phyloP scores from a whole-genome alignment of 37 sponge, comb jelly and placozoan species.

The Amphimedon queenslandica region DNA sequence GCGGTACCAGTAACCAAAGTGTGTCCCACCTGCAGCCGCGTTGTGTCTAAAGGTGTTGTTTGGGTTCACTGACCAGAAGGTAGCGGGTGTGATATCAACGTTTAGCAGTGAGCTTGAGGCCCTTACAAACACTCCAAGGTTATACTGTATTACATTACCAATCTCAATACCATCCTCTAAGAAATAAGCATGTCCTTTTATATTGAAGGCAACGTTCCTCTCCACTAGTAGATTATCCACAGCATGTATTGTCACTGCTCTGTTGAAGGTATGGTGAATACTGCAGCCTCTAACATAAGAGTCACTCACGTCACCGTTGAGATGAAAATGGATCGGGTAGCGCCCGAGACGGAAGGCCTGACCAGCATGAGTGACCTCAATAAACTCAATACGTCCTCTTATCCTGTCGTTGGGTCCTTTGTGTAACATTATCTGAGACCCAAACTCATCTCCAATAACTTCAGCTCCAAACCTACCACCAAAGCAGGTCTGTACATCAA shows the following conservation, averaged over 20 bases:
- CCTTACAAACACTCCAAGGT: slow-evolving; percentile 76
- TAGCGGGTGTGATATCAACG: slow-evolving; percentile 85
- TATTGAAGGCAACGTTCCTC: slow-evolving; percentile 86
- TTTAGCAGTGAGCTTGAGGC: slow-evolving; percentile 83
- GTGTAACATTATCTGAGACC: slow-evolving; percentile 79
- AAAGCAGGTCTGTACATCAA: slow-evolving; percentile 75
- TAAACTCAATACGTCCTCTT: slow-evolving; percentile 58
- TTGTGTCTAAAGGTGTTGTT: slow-evolving; percentile 77
- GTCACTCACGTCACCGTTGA: slow-evolving; percentile 79
- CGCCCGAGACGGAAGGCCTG: slow-evolving; percentile 94
- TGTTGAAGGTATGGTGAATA: slow-evolving; percentile 86
- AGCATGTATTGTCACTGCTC: slow-evolving; percentile 90
- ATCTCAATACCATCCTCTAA: slow-evolving; percentile 92
- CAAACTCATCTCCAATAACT: slow-evolving; percentile 71
- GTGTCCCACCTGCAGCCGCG: slow-evolving; percentile 82
- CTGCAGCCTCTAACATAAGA: slow-evolving; percentile 76
- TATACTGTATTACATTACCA: slow-evolving; percentile 58
- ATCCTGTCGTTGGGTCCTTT: slow-evolving; percentile 25
- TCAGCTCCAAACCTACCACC: slow-evolving; percentile 88
- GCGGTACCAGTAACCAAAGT: slow-evolving; percentile 82
- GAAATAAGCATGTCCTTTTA: slow-evolving; percentile 91
- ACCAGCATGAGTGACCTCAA: slow-evolving; percentile 67
- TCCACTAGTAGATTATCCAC: slow-evolving; percentile 78
- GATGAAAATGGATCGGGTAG: slow-evolving; percentile 87
- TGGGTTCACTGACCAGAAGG: slow-evolving; percentile 91